These are phyloP conservation scores for Neolamprologus variostigma DNA, from an alignment of 2,113 vertebrate species.

Conservation along the genomic window DNA sequence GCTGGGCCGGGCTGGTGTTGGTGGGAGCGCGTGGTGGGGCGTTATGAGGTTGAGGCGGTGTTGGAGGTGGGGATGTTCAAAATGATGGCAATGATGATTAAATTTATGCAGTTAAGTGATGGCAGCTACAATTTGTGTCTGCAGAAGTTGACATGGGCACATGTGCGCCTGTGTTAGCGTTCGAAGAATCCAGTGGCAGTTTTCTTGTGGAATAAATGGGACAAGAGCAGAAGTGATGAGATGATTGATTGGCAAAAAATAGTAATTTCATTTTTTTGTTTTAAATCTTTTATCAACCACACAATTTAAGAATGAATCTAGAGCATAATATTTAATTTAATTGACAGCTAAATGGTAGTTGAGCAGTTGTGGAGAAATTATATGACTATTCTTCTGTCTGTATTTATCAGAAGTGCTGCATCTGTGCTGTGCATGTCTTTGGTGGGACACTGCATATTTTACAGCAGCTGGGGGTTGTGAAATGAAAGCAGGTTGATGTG, in stretches of 20 bases:
- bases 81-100: slow-evolving; percentile 29
- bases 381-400: background rate
- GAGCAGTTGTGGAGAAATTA: background rate
- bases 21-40: background rate
- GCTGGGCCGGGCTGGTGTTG: slow-evolving; percentile 18
- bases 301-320: background rate
- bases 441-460: background rate
- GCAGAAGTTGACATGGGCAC: background rate
- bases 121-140: slow-evolving; percentile 25
- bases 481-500: slow-evolving; percentile 32
- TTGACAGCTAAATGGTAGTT: background rate
- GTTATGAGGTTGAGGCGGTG: slow-evolving; percentile 22
- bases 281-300: background rate
- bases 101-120: slow-evolving; percentile 14
- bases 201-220: background rate
- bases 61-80: slow-evolving; percentile 26
- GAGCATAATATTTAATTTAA: background rate
- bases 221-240: background rate
- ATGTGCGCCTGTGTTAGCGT: background rate
- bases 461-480: background rate
- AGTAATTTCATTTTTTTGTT: background rate
- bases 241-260: background rate
- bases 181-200: background rate
- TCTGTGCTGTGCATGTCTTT: background rate
- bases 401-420: background rate